Evolutionary conservation across 2,113 vertebrate genomes (phyloP).

Genomic region (Jaculus jaculus): DNA sequence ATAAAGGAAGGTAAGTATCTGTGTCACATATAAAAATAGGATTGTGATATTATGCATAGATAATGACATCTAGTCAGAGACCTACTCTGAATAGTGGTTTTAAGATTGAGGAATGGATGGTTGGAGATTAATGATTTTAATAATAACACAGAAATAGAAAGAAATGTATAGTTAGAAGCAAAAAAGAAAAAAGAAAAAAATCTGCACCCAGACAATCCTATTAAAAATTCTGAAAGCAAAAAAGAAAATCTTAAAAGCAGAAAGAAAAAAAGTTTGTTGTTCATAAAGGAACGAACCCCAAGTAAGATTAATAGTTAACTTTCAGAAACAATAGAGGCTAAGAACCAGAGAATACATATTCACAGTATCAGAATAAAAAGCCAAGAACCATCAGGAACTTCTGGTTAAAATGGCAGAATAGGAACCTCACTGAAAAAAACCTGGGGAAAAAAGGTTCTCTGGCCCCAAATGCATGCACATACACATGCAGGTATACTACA

Average conservation of each 20-base stretch:
- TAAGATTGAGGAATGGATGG: not conserved
- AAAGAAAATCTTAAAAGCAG: not conserved
- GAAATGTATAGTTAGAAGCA: not conserved
- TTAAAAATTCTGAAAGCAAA: not conserved
- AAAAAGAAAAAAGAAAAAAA: conserved; percentile 13
- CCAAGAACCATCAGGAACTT: not conserved
- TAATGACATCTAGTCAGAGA: not conserved
- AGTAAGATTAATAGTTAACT: not conserved
- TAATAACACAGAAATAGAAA: not conserved
- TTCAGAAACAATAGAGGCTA: not conserved
- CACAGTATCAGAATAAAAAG: not conserved
- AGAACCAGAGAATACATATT: not conserved
- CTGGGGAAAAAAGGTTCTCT: no score
- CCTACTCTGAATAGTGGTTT: not conserved
- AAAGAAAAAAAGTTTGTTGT: not conserved
- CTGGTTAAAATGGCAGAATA: no score
- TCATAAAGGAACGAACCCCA: not conserved
- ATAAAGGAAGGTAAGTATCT: not conserved
- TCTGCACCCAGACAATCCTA: not conserved
- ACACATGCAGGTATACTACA: no score
- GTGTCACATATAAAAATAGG: not conserved
- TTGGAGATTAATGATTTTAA: not conserved
- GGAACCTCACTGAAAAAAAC: no score
- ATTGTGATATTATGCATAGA: not conserved
- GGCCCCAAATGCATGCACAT: no score